Percentiles rank a stretch among this genome's conserved stretches.
Conservation (phyloP, 2,797 vertebrate species). For the Poecilia wingei region DNA sequence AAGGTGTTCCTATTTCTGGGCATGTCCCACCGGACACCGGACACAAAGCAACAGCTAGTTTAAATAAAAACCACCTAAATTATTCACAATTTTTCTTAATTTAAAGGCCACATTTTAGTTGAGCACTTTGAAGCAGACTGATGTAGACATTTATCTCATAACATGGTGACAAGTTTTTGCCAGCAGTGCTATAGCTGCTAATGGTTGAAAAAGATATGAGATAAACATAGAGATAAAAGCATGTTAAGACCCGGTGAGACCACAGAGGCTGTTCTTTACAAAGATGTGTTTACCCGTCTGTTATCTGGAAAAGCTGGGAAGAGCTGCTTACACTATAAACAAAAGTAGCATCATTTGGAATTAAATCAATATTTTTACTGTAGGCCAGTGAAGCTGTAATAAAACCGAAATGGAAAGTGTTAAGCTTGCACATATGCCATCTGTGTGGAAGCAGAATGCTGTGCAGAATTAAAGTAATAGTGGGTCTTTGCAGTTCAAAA, state of each 20-base stretch:
- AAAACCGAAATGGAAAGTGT: background rate
- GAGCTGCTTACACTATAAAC: background rate
- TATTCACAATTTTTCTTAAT: background rate
- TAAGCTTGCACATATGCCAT: background rate
- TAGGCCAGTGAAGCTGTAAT: slow-evolving; percentile 1
- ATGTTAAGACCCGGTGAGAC: background rate
- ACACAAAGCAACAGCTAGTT: background rate
- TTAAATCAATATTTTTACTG: slow-evolving; percentile 1
- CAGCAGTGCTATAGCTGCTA: background rate
- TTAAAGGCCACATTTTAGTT: background rate
- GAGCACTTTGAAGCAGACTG: background rate
- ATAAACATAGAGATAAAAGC: background rate
- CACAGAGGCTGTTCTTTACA: background rate
- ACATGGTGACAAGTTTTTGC: background rate
- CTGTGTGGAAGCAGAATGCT: slow-evolving; percentile 1
- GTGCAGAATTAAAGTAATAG: background rate
- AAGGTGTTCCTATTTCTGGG: background rate
- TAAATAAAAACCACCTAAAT: background rate
- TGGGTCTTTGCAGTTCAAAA: background rate
- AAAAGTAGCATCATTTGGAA: slow-evolving; percentile 7
- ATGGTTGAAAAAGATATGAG: background rate
- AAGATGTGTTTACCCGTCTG: background rate
- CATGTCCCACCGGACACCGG: background rate
- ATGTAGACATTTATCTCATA: background rate
- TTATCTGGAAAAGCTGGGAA: slow-evolving; percentile 9